A percentile compares a stretch with the other conserved stretches of the same genome.
Evolutionary conservation across 2,888 invertebrate species (phyloP).

Genomic region (Machimus atricapillus): DNA sequence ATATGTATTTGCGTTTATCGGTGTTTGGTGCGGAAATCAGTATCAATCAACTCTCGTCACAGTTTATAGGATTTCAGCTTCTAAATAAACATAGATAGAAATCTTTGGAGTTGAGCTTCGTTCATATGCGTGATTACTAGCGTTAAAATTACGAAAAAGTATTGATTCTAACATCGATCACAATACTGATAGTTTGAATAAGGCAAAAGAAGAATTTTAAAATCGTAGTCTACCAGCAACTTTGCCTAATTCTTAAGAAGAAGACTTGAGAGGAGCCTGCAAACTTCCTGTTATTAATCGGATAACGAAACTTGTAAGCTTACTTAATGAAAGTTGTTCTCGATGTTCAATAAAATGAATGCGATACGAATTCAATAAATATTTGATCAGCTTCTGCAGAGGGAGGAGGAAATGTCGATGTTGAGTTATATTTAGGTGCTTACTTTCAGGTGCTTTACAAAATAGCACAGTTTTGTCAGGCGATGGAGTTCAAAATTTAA

Average conservation of each 20-base stretch:
- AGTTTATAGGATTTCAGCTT: too few relatives aligned
- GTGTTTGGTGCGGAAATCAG: too few relatives aligned
- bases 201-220: background rate
- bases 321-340: background rate
- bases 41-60: too few relatives aligned
- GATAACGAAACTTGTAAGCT: background rate
- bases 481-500: background rate
- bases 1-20: too few relatives aligned
- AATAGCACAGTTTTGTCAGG: background rate
- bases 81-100: too few relatives aligned
- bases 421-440: background rate
- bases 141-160: too few relatives aligned
- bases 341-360: background rate
- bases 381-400: background rate
- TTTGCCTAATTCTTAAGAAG: background rate
- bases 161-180: too few relatives aligned
- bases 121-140: too few relatives aligned
- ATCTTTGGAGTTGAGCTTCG: too few relatives aligned
- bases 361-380: background rate
- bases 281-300: background rate
- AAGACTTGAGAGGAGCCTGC: background rate
- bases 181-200: too few relatives aligned
- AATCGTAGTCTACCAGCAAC: background rate
- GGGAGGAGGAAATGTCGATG: background rate
- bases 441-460: background rate